Evolutionary conservation across 2,888 invertebrate species (phyloP).

Genomic region (Xanthorhoe spadicearia): DNA sequence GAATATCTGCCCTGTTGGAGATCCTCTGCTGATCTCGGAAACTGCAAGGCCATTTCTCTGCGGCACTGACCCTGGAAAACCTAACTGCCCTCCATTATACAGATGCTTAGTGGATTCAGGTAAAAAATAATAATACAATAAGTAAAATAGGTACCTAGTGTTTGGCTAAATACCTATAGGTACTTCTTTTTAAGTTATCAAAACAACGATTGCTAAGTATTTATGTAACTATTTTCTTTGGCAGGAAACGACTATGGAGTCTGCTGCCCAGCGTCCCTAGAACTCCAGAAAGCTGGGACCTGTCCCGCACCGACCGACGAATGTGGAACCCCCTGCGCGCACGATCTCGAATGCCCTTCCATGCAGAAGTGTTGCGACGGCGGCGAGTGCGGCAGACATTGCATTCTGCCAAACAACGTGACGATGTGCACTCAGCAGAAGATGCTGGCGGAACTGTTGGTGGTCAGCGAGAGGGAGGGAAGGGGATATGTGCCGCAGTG

Average conservation of each 20-base stretch:
- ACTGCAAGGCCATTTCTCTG: conserved; percentile 92
- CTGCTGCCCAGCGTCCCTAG: conserved; percentile 92
- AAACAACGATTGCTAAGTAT: too few species aligned
- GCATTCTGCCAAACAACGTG: conserved; percentile 90
- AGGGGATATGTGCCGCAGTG: conserved; percentile 94
- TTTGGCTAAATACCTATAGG: too few species aligned
- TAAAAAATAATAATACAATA: conserved; percentile 49
- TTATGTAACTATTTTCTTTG: neutral
- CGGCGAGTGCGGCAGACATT: conserved; percentile 89
- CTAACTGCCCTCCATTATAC: conserved; percentile 92
- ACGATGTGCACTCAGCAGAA: conserved; percentile 92
- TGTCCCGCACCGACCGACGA: conserved; percentile 86
- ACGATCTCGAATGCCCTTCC: conserved; percentile 92
- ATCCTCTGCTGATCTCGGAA: conserved; percentile 89
- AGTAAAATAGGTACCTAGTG: too few species aligned
- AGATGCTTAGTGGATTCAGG: conserved; percentile 91
- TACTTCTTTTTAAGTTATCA: too few species aligned
- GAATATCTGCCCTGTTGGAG: conserved; percentile 91
- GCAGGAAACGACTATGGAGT: conserved; percentile 93
- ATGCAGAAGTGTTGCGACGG: conserved; percentile 93
- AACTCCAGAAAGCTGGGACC: conserved; percentile 90
- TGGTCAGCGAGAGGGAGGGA: conserved; percentile 91
- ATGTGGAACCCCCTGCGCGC: conserved; percentile 89
- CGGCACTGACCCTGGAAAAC: conserved; percentile 92
- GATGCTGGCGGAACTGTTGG: conserved; percentile 90